Evolutionary conservation across 2,888 invertebrate genomes (phyloP), one percentile per base, ranked within the genome.

Genomic region (Leistus spinibarbis): DNA sequence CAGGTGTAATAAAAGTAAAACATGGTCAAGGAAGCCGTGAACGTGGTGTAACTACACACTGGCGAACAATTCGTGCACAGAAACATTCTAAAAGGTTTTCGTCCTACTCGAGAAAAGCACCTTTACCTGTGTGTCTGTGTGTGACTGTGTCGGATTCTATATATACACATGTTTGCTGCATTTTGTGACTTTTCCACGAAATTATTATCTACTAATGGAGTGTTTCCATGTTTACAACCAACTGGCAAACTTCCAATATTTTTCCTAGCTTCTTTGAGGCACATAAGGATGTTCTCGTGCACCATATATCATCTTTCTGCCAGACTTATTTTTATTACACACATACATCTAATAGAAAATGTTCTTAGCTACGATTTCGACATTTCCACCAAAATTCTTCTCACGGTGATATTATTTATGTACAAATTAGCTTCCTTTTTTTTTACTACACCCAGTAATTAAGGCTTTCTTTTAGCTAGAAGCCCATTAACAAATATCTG

Each of bases 1-100:
- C 7, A 56, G 56, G 60, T 60, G 5, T 22, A 60, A 60, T 60
- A 60, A 60, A 16, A 60, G 20, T 60, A 60, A 60, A 60, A 60
- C 19, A 60, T 22, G 19, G 17, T 57, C 40, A 19, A 19, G 57
- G 2, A 16, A 57, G 10, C 16, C 54, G 54, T 17, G 54, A 54
- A 56, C 56, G 19, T n/a, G 24, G 40, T 40, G 40, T 24, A 40
- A 40, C 40, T 10, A 40, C 40, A 40, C 40, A 40, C 40, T 13
- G 5, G 40, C 16, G 56, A 56, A 56, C 56, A 56, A 56, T 16
- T 56, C 56, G 56, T 56, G 56, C 56, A n/a, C n/a, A 19, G 56
- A 56, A 56, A 56, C 7, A 56, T 56, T 56, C n/a, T 56, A 56
- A 56, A 19, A 56, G 56, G 19, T 19, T 56, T 7, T 56, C 16